A percentile compares a stretch with the other conserved stretches of the same genome.
These are phyloP conservation scores for Sitta carolinensis DNA, from an alignment of 2,797 vertebrate species.

Conservation along the genomic window DNA sequence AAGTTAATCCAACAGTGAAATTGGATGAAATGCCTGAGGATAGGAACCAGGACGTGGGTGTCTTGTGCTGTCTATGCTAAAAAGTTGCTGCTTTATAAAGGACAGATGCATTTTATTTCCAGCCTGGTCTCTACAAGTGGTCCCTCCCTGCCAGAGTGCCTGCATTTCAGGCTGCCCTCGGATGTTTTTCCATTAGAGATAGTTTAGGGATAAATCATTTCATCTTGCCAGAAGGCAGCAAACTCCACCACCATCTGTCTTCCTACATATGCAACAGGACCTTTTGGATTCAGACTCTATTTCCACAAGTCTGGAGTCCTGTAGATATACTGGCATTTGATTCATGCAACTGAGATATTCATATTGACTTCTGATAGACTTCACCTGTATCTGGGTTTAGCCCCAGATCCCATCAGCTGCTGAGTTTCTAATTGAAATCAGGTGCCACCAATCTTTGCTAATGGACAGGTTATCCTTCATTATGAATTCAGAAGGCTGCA, in stretches of 20 bases:
- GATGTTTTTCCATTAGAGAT: neutral
- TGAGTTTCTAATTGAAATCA: neutral
- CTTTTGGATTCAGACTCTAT: neutral
- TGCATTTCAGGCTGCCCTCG: accelerated
- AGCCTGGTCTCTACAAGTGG: neutral
- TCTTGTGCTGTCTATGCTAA: neutral
- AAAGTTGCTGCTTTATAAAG: neutral
- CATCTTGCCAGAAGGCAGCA: neutral
- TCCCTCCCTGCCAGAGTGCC: neutral
- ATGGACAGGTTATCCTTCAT: neutral
- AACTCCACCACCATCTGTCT: neutral
- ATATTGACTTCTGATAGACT: neutral
- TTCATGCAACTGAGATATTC: neutral
- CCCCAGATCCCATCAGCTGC: neutral
- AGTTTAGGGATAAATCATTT: neutral
- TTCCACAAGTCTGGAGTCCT: neutral
- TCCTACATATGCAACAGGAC: neutral
- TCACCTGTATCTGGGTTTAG: neutral
- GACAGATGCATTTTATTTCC: neutral
- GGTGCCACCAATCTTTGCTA: neutral
- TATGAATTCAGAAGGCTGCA: neutral
- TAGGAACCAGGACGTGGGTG: neutral
- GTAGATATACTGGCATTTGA: neutral
- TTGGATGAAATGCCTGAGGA: constrained; percentile 51
- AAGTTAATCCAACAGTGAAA: constrained; percentile 57